A percentile compares a stretch with the other conserved stretches of the same genome.
Conservation (phyloP, 2,888 invertebrate species). For the Pogonocherus hispidulus region DNA sequence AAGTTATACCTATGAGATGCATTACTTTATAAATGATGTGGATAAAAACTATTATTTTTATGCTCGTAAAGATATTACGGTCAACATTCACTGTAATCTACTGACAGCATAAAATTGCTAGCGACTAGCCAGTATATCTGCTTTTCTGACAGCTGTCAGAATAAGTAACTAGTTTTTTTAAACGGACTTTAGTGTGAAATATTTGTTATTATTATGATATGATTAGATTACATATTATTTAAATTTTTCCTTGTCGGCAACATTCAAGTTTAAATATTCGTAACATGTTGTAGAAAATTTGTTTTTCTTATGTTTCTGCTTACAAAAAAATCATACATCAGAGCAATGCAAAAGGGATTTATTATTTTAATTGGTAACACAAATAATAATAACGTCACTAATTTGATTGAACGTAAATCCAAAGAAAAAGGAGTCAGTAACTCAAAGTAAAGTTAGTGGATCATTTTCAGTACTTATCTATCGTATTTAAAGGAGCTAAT, state of each 20-base stretch:
- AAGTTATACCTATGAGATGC: slow-evolving; percentile 35
- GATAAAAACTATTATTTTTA: slow-evolving; percentile 41
- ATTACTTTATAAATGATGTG: slow-evolving; percentile 38
- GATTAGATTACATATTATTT: too few relatives aligned
- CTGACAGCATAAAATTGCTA: slow-evolving; percentile 47
- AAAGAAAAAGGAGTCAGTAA: too few relatives aligned
- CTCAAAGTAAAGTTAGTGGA: too few relatives aligned
- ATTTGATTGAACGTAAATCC: too few relatives aligned
- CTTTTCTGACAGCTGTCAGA: slow-evolving; percentile 42
- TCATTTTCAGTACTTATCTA: too few relatives aligned
- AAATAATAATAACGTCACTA: too few relatives aligned
- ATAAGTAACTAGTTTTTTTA: slow-evolving; percentile 40
- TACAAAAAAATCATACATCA: too few relatives aligned
- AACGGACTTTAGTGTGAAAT: slow-evolving; percentile 34
- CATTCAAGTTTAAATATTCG: background rate
- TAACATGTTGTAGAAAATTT: too few relatives aligned
- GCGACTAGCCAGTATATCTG: slow-evolving; percentile 43
- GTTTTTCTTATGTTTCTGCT: too few relatives aligned
- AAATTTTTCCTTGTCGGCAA: background rate
- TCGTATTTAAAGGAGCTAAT: slow-evolving; percentile 14
- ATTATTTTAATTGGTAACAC: too few relatives aligned
- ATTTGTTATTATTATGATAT: slow-evolving; percentile 13
- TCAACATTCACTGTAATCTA: slow-evolving; percentile 47
- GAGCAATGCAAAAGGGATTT: too few relatives aligned
- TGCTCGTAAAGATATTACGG: slow-evolving; percentile 43